Evolutionary conservation across 2,888 invertebrate genomes (phyloP).

Genomic region (Meta bourneti): DNA sequence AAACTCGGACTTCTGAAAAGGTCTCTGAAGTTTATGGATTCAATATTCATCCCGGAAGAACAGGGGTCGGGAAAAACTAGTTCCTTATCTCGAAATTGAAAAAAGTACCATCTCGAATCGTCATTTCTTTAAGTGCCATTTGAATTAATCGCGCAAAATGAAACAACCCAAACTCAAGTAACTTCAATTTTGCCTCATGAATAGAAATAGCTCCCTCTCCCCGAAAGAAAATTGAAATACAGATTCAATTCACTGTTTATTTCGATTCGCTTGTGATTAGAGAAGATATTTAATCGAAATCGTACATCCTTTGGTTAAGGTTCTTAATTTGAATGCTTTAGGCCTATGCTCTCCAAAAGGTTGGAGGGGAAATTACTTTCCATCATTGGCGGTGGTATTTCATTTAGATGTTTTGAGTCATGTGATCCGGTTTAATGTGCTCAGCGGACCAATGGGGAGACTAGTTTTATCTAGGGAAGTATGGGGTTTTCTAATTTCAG

Average conservation of each 20-base stretch:
- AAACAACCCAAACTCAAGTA: neutral
- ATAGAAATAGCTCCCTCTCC: neutral
- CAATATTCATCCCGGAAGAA: neutral
- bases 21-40: neutral
- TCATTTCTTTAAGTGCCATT: neutral
- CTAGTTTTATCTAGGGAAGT: neutral
- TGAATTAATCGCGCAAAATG: neutral
- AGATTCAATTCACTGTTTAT: neutral
- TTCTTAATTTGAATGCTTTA: neutral
- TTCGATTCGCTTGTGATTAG: neutral
- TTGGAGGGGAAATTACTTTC: neutral
- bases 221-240: neutral
- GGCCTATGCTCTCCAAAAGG: neutral
- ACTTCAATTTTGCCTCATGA: neutral
- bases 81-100: neutral
- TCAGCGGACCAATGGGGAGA: neutral
- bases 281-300: conserved; percentile 1
- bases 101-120: neutral
- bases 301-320: neutral
- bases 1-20: neutral
- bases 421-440: neutral
- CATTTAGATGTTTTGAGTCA: neutral
- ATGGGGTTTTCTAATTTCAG: neutral
- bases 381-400: neutral
- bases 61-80: neutral